Percentiles rank a stretch among this genome's conserved stretches.
Evolutionary conservation across 2,888 invertebrate species (phyloP).

Genomic region (Pollenia labialis): DNA sequence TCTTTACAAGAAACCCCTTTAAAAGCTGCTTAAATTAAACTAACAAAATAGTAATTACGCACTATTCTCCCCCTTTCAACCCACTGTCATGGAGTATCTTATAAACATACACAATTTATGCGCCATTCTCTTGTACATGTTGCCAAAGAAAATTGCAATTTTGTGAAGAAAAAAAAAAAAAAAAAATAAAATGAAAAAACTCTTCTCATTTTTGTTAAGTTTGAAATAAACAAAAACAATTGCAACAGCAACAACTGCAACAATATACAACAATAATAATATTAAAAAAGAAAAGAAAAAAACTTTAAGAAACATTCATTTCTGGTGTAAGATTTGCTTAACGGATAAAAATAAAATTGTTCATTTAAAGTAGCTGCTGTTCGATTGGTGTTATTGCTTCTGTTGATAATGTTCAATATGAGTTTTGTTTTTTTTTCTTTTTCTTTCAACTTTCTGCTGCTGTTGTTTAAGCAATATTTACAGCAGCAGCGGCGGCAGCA

Average conservation of each 20-base stretch:
- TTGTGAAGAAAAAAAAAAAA: constrained; percentile 29
- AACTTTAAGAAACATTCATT: constrained; percentile 79
- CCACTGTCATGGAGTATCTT: constrained; percentile 60
- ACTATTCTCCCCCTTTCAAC: background rate
- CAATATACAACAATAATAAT: background rate
- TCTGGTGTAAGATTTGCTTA: constrained; percentile 80
- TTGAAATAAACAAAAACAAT: constrained; percentile 62
- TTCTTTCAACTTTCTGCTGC: background rate
- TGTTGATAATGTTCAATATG: constrained; percentile 77
- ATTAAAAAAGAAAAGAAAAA: background rate
- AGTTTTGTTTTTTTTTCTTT: constrained; percentile 4
- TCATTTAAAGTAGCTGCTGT: constrained; percentile 79
- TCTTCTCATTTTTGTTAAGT: constrained; percentile 62
- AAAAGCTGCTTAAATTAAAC: too few species aligned
- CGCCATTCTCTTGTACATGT: constrained; percentile 69
- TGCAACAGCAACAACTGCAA: constrained; percentile 73
- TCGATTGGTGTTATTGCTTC: constrained; percentile 80
- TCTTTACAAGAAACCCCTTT: too few species aligned
- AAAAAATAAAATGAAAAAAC: constrained; percentile 30
- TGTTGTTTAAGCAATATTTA: constrained; percentile 41
- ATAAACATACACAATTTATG: constrained; percentile 68
- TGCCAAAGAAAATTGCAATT: constrained; percentile 62
- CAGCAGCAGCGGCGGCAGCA: constrained; percentile 35
- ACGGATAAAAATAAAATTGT: constrained; percentile 83
- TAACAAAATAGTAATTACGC: background rate